phyloP scores from a whole-genome alignment of 2,113 vertebrate genomes.

The Carassius auratus region DNA sequence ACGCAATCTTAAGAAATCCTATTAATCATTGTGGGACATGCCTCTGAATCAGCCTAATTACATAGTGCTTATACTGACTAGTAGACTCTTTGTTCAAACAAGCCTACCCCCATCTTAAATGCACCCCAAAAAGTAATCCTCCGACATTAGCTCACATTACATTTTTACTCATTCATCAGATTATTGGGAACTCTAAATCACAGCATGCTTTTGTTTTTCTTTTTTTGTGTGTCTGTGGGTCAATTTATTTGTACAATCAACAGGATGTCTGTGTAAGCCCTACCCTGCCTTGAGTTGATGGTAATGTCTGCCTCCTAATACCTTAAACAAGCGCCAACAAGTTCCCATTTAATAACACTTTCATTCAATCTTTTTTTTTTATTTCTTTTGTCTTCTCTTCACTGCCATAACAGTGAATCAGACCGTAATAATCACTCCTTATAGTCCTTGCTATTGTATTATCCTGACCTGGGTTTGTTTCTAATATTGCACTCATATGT shows the following conservation, averaged over 20 bases:
- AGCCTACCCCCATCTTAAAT: neutral
- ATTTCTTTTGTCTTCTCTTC: neutral
- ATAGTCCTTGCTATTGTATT: neutral
- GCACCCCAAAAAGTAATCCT: neutral
- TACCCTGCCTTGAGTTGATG: neutral
- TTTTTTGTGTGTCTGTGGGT: neutral
- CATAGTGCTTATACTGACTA: neutral
- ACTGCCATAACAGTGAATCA: constrained; percentile 7
- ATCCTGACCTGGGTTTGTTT: neutral
- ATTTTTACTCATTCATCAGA: neutral
- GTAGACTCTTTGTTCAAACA: neutral
- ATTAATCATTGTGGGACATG: neutral
- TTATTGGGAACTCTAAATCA: neutral
- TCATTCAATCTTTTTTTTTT: neutral
- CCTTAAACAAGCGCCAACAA: constrained; percentile 35
- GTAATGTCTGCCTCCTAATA: constrained; percentile 1
- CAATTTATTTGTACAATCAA: neutral
- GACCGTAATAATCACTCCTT: neutral
- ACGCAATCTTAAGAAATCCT: neutral
- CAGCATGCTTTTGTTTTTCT: neutral
- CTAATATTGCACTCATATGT: neutral
- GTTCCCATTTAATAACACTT: neutral
- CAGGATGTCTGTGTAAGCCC: neutral
- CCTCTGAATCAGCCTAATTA: constrained; percentile 1
- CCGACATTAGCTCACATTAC: neutral